Conservation (phyloP, 2,113 vertebrate species). For the Trematocara stigmaticum region DNA sequence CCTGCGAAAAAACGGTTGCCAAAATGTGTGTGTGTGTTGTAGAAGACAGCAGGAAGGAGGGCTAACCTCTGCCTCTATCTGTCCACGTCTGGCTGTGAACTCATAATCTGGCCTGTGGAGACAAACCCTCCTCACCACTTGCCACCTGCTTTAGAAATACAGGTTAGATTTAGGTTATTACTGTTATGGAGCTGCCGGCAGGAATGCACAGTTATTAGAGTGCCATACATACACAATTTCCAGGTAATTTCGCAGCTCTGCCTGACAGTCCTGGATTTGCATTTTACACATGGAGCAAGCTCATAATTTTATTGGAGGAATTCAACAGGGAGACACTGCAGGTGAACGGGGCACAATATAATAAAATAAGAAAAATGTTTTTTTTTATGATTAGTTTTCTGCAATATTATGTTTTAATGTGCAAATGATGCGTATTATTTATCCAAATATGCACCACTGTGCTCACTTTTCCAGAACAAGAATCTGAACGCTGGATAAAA, state of each 20-base stretch:
- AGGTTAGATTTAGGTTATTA: slow-evolving; percentile 64
- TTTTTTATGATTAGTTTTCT: background rate
- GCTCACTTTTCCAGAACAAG: background rate
- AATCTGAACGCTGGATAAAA: background rate
- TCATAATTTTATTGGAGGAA: background rate
- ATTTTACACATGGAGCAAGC: background rate
- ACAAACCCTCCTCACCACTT: slow-evolving; percentile 50
- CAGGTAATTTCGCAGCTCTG: slow-evolving; percentile 7
- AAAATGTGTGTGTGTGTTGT: slow-evolving; percentile 25
- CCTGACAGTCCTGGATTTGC: background rate
- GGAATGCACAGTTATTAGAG: slow-evolving; percentile 20
- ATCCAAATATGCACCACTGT: background rate
- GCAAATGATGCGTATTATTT: background rate
- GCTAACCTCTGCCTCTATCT: slow-evolving; percentile 68
- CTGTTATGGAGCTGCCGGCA: slow-evolving; percentile 36
- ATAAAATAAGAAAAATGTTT: background rate
- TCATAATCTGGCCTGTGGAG: slow-evolving; percentile 67
- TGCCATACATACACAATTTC: background rate
- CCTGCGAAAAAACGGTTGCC: slow-evolving; percentile 58
- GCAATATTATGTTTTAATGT: background rate
- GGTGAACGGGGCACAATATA: background rate
- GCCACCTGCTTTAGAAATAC: slow-evolving; percentile 65
- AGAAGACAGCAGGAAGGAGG: slow-evolving; percentile 36
- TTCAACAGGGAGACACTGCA: background rate
- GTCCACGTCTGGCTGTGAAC: slow-evolving; percentile 64